Percentiles rank a stretch among this genome's conserved stretches.
These are phyloP conservation scores for Caenorhabditis afra DNA, from an alignment of 2,888 invertebrate genomes.

Conservation along the genomic window DNA sequence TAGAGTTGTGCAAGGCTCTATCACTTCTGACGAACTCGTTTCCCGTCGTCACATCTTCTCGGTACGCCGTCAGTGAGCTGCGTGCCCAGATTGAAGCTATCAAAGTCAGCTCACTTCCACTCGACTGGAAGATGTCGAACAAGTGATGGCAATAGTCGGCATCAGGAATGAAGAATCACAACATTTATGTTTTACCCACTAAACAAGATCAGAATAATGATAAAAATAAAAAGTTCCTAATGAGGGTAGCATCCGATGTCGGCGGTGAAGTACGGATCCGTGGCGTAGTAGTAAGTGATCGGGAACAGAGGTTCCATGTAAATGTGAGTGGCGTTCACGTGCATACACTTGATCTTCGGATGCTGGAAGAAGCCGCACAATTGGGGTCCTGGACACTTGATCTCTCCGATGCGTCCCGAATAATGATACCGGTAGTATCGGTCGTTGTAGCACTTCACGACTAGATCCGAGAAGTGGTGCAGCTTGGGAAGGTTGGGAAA, in stretches of 20 bases:
- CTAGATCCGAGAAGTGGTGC: constrained; percentile 35
- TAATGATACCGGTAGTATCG: constrained; percentile 51
- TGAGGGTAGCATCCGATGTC: constrained; percentile 46
- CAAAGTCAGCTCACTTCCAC: too few relatives aligned
- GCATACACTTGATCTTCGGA: constrained; percentile 43
- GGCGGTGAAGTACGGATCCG: constrained; percentile 20
- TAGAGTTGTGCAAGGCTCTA: too few relatives aligned
- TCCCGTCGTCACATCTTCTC: too few relatives aligned
- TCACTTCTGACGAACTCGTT: too few relatives aligned
- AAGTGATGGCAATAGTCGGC: too few relatives aligned
- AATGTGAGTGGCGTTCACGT: constrained; percentile 29
- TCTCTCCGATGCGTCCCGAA: constrained; percentile 51
- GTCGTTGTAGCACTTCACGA: constrained; percentile 51
- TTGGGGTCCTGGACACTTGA: constrained; percentile 57
- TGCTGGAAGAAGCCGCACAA: constrained; percentile 36
- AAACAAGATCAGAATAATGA: background rate
- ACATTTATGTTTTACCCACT: background rate
- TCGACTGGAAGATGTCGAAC: too few relatives aligned
- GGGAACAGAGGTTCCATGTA: constrained; percentile 17
- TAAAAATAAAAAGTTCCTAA: constrained; percentile 11
- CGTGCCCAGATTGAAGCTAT: too few relatives aligned
- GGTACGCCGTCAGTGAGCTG: too few relatives aligned
- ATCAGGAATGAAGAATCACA: background rate
- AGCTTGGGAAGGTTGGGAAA: constrained; percentile 32
- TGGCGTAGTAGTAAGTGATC: constrained; percentile 43